These are phyloP conservation scores for Akabosia matsudoensis DNA, from an alignment of 1,140 invertebrate species.

Conservation along the genomic window DNA sequence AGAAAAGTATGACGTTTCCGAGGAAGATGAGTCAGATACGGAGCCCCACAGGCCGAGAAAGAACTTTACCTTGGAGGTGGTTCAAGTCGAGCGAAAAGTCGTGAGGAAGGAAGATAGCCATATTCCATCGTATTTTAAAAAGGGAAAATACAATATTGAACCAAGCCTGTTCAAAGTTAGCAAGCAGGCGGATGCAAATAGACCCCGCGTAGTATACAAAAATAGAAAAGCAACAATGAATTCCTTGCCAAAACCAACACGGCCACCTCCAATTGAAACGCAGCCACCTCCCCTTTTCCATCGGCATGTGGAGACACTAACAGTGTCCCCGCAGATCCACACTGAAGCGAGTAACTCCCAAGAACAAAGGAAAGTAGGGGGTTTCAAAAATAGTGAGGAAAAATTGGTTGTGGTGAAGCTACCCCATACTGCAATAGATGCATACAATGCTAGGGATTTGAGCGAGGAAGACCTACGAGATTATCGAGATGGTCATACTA, in stretches of 20 bases:
- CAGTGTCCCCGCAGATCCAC: too few species aligned
- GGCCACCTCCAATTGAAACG: too few species aligned
- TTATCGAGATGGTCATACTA: slow-evolving; percentile 9
- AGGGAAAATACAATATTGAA: not conserved
- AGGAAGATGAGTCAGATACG: not conserved
- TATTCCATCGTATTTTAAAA: not conserved
- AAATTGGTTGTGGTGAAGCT: not conserved
- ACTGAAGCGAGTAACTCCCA: too few species aligned
- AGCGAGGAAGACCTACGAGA: slow-evolving; percentile 26
- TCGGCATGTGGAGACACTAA: too few species aligned
- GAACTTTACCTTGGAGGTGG: slow-evolving; percentile 13
- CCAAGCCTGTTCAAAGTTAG: not conserved
- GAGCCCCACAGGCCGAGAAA: not conserved
- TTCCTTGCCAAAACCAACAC: too few species aligned
- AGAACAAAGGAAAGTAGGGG: too few species aligned
- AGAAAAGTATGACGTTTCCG: not conserved
- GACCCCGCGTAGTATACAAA: not conserved
- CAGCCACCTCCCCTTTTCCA: too few species aligned
- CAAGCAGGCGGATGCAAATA: not conserved
- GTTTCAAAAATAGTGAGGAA: slow-evolving; percentile 4
- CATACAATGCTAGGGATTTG: slow-evolving; percentile 19
- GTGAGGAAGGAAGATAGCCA: slow-evolving; percentile 2
- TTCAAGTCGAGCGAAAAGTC: slow-evolving; percentile 5
- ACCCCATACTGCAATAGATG: too few species aligned
- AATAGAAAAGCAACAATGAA: not conserved